Percentiles rank a stretch among this genome's conserved stretches.
Evolutionary conservation across 2,113 vertebrate genomes (phyloP).

Genomic region (Seriola rivoliana): DNA sequence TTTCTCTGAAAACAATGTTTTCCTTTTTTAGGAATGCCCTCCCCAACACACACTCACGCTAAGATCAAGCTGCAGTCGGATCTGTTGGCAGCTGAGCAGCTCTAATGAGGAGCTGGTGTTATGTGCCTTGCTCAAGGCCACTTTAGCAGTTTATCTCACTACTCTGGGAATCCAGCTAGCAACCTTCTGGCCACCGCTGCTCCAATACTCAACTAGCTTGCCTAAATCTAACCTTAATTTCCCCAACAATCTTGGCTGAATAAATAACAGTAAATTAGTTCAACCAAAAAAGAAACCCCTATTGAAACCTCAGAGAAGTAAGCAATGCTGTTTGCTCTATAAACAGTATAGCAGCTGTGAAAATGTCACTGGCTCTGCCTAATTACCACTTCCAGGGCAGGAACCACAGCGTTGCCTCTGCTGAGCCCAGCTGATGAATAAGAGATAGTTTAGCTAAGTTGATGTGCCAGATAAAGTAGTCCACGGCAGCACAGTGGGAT

Average conservation of each 20-base stretch:
- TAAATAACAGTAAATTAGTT: background rate
- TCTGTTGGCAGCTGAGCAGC: background rate
- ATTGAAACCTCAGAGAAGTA: background rate
- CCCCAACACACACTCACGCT: background rate
- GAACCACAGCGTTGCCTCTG: slow-evolving; percentile 24
- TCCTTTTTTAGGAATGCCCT: background rate
- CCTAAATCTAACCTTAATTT: background rate
- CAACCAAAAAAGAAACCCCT: slow-evolving; percentile 10
- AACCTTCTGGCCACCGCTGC: background rate
- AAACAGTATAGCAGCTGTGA: slow-evolving; percentile 37
- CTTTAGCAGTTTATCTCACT: background rate
- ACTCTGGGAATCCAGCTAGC: background rate
- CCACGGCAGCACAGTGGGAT: background rate
- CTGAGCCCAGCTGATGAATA: slow-evolving; percentile 43
- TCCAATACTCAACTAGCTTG: background rate
- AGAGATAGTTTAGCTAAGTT: slow-evolving; percentile 36
- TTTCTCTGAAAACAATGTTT: slow-evolving; percentile 2
- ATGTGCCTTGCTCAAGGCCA: background rate
- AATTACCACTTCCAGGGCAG: slow-evolving; percentile 50
- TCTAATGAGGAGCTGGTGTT: background rate
- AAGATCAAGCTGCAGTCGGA: background rate
- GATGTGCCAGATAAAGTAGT: slow-evolving; percentile 35
- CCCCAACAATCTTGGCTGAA: background rate
- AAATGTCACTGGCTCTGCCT: slow-evolving; percentile 42
- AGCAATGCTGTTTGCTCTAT: slow-evolving; percentile 9